Evolutionary conservation across 2,888 invertebrate genomes (phyloP), one percentile per base, ranked within the genome.

Genomic region (Tenthredo notha): DNA sequence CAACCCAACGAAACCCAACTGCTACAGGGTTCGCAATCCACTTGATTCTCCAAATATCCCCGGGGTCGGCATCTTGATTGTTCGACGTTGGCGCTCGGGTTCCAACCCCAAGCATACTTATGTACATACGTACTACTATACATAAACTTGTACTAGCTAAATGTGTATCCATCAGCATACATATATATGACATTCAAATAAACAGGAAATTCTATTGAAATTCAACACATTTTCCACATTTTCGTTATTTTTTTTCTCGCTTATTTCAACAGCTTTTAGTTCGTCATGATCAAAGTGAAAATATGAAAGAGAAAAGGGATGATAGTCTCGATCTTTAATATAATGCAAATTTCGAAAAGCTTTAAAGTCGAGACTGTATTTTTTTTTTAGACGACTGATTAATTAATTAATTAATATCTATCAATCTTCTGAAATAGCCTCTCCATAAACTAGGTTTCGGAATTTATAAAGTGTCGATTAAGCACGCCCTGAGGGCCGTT

Each of bases 21-120:
- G n/a, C 61, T 78, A 18, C n/a, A 40, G 40, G 58, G 61, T 61
- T 61, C 40, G 80, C 80, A 80, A 80, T 80, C 61, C 80, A 40
- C 80, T 80, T 80, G 50, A 80, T 80, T 80, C 40, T 29, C 80
- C 80, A 40, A 61, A 80, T 80, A 80, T 80, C 43, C 80, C 21
- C 61, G 61, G 80, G 80, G 80, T 25, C 61, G 61, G 78, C 58
- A 80, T 80, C 80, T 80, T 61, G 61, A 80, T 80, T 80, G 80
- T 80, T 80, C 80, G 80, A 58, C 61, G 37, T 40, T 80, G n/a
- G 5, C 40, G n/a, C 33, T 61, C 47, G 6, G 58, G 21, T 15
- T 61, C 58, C 37, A 15, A 21, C 21, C 37, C 18, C 37, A 29
- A 58, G 21, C 61, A 40, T 54, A 80, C 78, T 80, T 80, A 21